Evolutionary conservation across 2,888 invertebrate genomes (phyloP), one percentile per base, ranked within the genome.

Genomic region (Prosopocoilus inquinatus): DNA sequence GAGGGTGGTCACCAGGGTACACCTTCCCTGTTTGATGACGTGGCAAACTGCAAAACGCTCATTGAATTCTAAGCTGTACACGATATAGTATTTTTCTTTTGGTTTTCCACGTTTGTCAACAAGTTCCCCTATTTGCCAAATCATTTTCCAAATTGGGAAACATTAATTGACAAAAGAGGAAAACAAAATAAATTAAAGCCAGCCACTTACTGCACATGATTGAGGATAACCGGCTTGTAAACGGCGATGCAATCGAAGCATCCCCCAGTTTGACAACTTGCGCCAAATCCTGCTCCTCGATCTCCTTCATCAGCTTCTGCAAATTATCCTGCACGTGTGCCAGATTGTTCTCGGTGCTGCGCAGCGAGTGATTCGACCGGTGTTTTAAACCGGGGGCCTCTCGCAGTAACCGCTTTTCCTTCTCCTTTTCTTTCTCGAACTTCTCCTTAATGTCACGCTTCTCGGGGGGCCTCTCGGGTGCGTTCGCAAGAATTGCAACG

Each of bases 21-120:
- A 99, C 15, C 99, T 88, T 1, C 99, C 99, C 81, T 99, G 99
- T 75, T 99, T 99, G 71, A 99, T 97, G 60, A 99, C 94, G 80
- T 99, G 96, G 73, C 96, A 98, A 71, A 99, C 97, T 96, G 81
- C 50, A 84, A 81, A 45, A 49, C 46, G n/a, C 11, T 12, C 1
- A 13, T 44, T 44, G n/a, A 8, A 43, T 9, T 12, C 9, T 9
- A 9, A 44, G 15, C 4, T 44, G 5, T 44, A 44, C n/a, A 13
- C 11, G n/a, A n/a, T n/a, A n/a, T n/a, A 9, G n/a, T 9, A 9
- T 35, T 35, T 9, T 35, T 35, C 35, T 35, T 35, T 35, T 35
- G 9, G 35, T 9, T n/a, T 9, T 35, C 9, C 35, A 9, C 35
- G n/a, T 9, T 35, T n/a, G 35, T n/a, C 9, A 46, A 9, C 33